Evolutionary conservation across 2,888 invertebrate species (phyloP), one percentile per base, ranked within the genome.

Genomic region (Bruchidius siliquastri): DNA sequence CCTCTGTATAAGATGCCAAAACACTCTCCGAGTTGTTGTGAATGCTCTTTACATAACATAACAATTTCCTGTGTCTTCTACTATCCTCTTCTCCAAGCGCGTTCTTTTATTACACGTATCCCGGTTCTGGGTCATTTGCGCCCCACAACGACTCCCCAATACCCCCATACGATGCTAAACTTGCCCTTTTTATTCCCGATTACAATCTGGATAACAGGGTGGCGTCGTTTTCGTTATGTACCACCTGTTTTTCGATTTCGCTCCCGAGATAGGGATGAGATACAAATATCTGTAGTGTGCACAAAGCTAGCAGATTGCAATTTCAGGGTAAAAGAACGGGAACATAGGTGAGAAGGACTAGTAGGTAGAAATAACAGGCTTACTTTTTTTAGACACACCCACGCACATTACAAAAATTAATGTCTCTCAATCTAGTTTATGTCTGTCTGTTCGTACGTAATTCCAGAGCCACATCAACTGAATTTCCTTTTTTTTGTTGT

Each of bases 241-340:
- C 80, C 81, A 80, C 81, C 81, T 81, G 79, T 80, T 81, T 79
- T 76, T 72, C 76, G 72, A 76, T 72, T 72, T 74, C 75, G 70
- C 73, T 70, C 73, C 73, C 72, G 72, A 49, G 49, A 49, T 49
- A 6, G 49, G 49, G 49, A 76, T 73, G 74, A 77, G 72, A 75
- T 75, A 72, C 49, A 49, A 49, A 49, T 49, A 49, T 8, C 49
- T 13, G 49, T 3, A 49, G 49, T 18, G 49, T 18, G 13, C 6
- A 75, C 73, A 73, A 76, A 76, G 74, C 74, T 71, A 70, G 74
- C 72, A 67, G 66, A 73, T 74, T 74, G 74, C 73, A 74, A 73
- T 72, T 75, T 72, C 74, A 74, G 70, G 70, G 49, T 49, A 49
- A 49, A 49, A 49, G 49, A 4, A 18, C 13, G 13, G 49, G 49